Base-by-base conservation (phyloP, 2,113 vertebrate genomes). In the Megaceryle torquata region DNA sequence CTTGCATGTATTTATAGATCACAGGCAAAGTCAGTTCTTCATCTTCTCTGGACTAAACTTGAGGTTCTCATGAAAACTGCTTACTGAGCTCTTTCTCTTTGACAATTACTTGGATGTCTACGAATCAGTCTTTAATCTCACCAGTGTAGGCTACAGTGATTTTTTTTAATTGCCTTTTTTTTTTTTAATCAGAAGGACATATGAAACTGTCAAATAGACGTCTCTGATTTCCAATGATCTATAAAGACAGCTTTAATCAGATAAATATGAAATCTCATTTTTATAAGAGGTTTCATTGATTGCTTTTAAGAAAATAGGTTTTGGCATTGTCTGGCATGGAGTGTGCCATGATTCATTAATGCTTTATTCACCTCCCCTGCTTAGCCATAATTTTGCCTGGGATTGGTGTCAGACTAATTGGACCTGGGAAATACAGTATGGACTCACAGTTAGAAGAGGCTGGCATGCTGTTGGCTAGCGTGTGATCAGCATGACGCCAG, bases 261-360 rank as follows among this genome's bases (percentile, higher is more conserved):
- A 78, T 78, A 82, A 92, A 90, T 94, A 21, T 31, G 33, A 81
- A 88, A 68, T 39, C 53, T 95, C 65, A 92, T 96, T 97, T 96
- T 93, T 91, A 79, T 95, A 96, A 92, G 65, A 93, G 93, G 77
- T 79, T 96, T 93, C 77, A 92, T 79, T 96, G 96, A 95, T 91
- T 89, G 91, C 91, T 95, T 94, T 97, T 89, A 93, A 87, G 95
- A 84, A 91, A 96, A 95, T 82, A 95, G 65, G 33, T 68, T 93
- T 91, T 24, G 77, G 53, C 88, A 76, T 72, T 93, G 86, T 31
- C 61, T 92, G 82, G 61, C 95, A 78, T 51, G 68, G 69, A 37
- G 48, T 78, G 56, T 68, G 56, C 26, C 88, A 18, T 79, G 13
- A 9, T 93, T 93, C 77, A 71, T 92, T 92, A 92, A 82, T 50